Evolutionary conservation across 2,113 vertebrate species (phyloP), one percentile per base, ranked within the genome.

Genomic region (Echinops telfairi): DNA sequence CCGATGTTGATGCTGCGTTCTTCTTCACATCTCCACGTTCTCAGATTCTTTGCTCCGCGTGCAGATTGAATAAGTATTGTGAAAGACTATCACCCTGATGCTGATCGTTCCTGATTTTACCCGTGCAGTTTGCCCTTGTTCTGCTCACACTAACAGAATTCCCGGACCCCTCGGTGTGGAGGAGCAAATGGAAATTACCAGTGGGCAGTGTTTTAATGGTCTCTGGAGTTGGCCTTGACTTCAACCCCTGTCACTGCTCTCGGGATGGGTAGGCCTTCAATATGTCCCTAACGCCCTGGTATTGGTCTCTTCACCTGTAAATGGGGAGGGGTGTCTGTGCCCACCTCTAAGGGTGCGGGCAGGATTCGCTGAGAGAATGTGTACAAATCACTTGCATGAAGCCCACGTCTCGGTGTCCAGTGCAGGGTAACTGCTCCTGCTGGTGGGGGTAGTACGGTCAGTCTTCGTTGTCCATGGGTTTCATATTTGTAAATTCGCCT

Each of bases 281-380:
- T 64, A 14, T 6, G 23, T 4, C 2, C 22, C 15, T 2, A 53
- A 10, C 47, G 5, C 47, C 47, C 23, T 1, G 29, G 25, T 14
- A 47, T 77, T 25, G 38, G 38, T 27, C 36, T 79, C 38, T 27
- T 64, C 53, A 64, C 38, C 77, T 87, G 40, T 83, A 88, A 12
- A 0, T 68, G 6, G 0, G 3, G 19, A 3, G 0, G 4, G 5
- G 75, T 10, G 2, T 6, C 43, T 62, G 6, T 22, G 29, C 23
- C 16, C n/a, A 83, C 36, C 75, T 64, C 43, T 31, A 6, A 25
- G 8, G 47, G 3, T 73, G 11, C 20, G 15, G 43, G 19, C 57
- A 79, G 70, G 86, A 38, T 57, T 38, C 27, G 4, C 5, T 27
- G 79, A 53, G 33, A 62, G 33, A 43, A 16, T 81, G 38, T 68